Base-by-base conservation (phyloP, 2,113 vertebrate species). In the Smithornis capensis region DNA sequence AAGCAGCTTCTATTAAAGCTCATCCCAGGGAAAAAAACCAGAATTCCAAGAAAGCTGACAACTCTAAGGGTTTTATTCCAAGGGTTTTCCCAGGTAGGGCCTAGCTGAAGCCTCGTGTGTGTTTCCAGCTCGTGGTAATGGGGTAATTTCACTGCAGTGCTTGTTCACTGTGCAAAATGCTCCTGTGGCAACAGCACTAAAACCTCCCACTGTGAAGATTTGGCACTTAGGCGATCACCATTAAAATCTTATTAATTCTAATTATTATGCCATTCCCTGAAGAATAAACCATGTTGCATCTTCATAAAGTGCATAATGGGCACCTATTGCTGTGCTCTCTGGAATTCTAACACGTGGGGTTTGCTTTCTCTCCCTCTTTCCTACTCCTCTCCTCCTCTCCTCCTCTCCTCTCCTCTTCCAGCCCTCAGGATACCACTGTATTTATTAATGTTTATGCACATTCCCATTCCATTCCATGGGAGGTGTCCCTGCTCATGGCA, bases 241-340 rank as follows among this genome's bases (percentile, higher is more conserved):
- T 96, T 97, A 95, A 97, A 96, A 95, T 94, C 91, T 92, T 89
- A 93, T 96, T 96, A 95, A 94, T 97, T 95, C 92, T 84, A 87
- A 93, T 96, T 94, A 96, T 96, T 95, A 89, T 90, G 87, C 87
- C 94, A 88, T 94, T 95, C 89, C 89, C 92, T 23, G 93, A 92
- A 96, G 92, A 94, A 89, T 84, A 93, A 93, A 91, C 84, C 64
- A 76, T 42, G 88, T 52, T 93, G 85, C 73, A 96, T 95, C 91
- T 89, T 90, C 90, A 38, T 65, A 47, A 89, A 92, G 82, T 21
- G 81, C 87, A 75, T 63, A 79, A 77, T 71, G 40, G 92, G 76
- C 37, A 68, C 83, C 89, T 63, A 28, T 74, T 83, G 49, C 79
- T 23, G 5, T 60, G 79, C 92, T 87, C 65, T 57, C 64, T 1